phyloP scores from a whole-genome alignment of 2,797 vertebrate species.

The Potorous gilbertii region DNA sequence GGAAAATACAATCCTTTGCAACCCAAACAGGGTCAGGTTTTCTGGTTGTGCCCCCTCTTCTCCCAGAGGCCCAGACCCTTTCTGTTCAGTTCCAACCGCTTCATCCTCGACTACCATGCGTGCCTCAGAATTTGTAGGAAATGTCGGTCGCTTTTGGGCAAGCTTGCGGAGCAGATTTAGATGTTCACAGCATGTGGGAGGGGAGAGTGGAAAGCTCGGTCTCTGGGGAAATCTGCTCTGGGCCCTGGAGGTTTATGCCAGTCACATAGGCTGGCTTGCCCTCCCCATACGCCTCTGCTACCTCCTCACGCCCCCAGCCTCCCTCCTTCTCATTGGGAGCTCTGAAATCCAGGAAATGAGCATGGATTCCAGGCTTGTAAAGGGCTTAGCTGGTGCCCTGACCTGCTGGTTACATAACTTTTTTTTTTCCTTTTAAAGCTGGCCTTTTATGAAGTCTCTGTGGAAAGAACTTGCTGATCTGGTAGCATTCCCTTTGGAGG shows the following conservation, averaged over 20 bases:
- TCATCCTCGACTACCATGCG: background rate
- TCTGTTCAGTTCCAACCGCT: background rate
- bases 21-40: background rate
- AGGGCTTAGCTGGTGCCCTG: constrained; percentile 75
- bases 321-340: constrained; percentile 64
- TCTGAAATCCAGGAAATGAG: constrained; percentile 80
- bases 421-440: constrained; percentile 56
- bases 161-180: background rate
- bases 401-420: constrained; percentile 72
- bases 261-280: constrained; percentile 37
- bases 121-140: background rate
- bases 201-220: background rate
- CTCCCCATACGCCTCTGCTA: background rate
- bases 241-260: constrained; percentile 39
- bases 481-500: constrained; percentile 59
- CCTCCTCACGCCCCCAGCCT: constrained; percentile 16
- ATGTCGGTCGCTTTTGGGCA: background rate
- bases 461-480: constrained; percentile 59
- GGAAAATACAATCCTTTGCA: background rate
- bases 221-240: background rate
- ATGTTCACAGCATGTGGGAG: background rate
- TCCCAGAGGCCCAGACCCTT: background rate
- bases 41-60: background rate
- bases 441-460: constrained; percentile 66
- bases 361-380: constrained; percentile 77